Evolutionary conservation across 2,113 vertebrate species (phyloP).

Genomic region (Alethe castanea): DNA sequence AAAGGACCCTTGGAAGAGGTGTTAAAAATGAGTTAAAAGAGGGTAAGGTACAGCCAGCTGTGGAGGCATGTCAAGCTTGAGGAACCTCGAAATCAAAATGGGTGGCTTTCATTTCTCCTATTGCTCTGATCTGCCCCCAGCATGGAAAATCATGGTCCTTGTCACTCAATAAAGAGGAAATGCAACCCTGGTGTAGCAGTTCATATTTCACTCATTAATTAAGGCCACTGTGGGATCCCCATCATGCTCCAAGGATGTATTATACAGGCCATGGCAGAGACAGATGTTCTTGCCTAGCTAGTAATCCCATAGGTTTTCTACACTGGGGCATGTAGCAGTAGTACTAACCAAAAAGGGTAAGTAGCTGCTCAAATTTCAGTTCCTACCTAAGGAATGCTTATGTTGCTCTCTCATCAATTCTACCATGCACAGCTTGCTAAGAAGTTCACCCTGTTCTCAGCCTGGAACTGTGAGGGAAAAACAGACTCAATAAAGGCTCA

Average conservation of each 20-base stretch:
- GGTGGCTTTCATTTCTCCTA: not conserved
- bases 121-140: not conserved
- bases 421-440: not conserved
- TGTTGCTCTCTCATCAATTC: not conserved
- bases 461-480: not conserved
- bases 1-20: not conserved
- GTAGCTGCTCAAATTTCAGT: not conserved
- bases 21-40: not conserved
- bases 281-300: not conserved
- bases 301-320: not conserved
- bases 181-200: not conserved
- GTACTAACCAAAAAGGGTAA: not conserved
- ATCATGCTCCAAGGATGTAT: not conserved
- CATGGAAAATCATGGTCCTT: not conserved
- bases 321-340: not conserved
- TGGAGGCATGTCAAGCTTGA: not conserved
- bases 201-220: not conserved
- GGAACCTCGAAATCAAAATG: not conserved
- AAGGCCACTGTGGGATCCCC: not conserved
- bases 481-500: not conserved
- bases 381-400: not conserved
- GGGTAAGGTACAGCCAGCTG: not conserved
- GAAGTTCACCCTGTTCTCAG: slow-evolving; percentile 26
- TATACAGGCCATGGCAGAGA: fast-evolving
- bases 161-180: not conserved